phyloP scores from a whole-genome alignment of 2,888 invertebrate species.

The Chydorus sphaericus region DNA sequence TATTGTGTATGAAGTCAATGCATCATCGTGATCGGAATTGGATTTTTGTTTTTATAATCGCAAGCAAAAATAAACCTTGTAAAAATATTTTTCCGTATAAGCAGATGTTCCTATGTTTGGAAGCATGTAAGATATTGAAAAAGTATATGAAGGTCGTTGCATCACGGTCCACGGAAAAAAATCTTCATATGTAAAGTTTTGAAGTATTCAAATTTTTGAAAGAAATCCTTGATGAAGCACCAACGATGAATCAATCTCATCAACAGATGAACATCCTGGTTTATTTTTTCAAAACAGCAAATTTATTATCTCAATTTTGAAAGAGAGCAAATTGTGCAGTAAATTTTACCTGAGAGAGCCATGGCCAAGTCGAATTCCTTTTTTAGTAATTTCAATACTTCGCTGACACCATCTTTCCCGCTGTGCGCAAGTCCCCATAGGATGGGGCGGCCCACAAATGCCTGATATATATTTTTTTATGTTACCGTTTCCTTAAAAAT shows the following conservation, averaged over 20 bases:
- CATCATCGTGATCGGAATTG: too few relatives aligned
- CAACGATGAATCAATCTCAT: neutral
- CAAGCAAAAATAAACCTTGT: too few relatives aligned
- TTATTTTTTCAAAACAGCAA: neutral
- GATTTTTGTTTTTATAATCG: too few relatives aligned
- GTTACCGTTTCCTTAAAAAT: neutral
- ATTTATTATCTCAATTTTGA: too few relatives aligned
- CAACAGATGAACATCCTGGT: neutral
- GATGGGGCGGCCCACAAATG: constrained; percentile 71
- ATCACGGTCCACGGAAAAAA: too few relatives aligned
- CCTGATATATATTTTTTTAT: constrained; percentile 30
- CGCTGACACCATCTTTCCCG: constrained; percentile 61
- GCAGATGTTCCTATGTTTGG: too few relatives aligned
- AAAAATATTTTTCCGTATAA: too few relatives aligned
- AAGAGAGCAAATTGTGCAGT: too few relatives aligned
- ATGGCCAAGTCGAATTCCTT: constrained; percentile 61
- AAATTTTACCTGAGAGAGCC: constrained; percentile 58
- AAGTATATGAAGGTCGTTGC: too few relatives aligned
- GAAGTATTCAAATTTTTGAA: neutral
- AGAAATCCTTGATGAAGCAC: neutral
- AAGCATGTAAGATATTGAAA: too few relatives aligned
- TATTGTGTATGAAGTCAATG: too few relatives aligned
- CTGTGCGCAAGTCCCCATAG: constrained; percentile 67
- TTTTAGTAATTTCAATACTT: constrained; percentile 51
- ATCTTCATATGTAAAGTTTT: too few relatives aligned